phyloP scores from a whole-genome alignment of 1,140 invertebrate genomes.

The Euglossa dilemma region DNA sequence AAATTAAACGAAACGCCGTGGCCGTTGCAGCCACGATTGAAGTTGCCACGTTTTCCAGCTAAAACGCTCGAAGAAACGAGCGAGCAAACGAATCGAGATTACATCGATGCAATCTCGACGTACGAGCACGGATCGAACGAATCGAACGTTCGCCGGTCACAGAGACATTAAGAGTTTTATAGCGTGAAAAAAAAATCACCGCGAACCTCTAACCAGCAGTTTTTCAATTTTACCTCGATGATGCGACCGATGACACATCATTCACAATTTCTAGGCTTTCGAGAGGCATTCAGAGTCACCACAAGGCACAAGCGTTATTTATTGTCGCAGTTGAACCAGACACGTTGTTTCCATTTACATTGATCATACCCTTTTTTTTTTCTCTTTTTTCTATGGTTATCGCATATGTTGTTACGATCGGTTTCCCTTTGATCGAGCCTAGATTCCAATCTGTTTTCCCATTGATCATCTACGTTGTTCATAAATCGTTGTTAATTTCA shows the following conservation, averaged over 20 bases:
- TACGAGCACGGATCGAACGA: not conserved
- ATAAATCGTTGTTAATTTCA: slow-evolving; percentile 8
- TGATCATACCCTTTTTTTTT: not conserved
- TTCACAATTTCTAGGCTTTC: not conserved
- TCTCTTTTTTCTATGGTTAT: not conserved
- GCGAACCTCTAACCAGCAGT: no score
- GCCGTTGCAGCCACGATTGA: not conserved
- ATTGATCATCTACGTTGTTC: not conserved
- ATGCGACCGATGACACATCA: not conserved
- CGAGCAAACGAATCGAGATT: not conserved
- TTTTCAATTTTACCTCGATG: not conserved
- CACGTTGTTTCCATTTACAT: not conserved
- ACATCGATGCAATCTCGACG: not conserved
- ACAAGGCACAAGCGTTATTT: slow-evolving; percentile 59
- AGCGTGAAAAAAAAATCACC: not conserved
- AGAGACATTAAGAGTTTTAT: slow-evolving; percentile 4
- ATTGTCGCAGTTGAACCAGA: not conserved
- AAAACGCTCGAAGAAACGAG: not conserved
- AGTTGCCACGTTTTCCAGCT: not conserved
- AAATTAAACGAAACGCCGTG: slow-evolving; percentile 37
- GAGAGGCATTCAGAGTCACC: not conserved
- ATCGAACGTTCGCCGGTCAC: not conserved
- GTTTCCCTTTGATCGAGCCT: not conserved
- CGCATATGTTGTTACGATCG: slow-evolving; percentile 5
- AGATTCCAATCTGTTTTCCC: not conserved